A percentile compares a stretch with the other conserved stretches of the same genome.
Conservation (phyloP, 1,140 invertebrate species). For the Myzus persicae region DNA sequence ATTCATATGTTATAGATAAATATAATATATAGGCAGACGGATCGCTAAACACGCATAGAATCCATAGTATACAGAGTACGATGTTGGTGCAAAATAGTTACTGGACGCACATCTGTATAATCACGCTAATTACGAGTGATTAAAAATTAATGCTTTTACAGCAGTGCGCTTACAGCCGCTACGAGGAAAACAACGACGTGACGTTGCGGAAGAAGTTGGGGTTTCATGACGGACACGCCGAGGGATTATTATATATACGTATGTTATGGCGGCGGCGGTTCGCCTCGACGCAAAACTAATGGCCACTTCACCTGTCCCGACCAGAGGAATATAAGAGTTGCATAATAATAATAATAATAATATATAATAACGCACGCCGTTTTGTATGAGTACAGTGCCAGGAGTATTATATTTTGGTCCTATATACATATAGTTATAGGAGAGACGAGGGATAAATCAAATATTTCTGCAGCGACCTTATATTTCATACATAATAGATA, state of each 20-base stretch:
- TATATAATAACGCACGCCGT: background rate
- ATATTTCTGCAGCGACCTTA: constrained; percentile 13
- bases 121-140: constrained; percentile 37
- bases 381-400: background rate
- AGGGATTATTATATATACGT: constrained; percentile 4
- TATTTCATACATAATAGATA: background rate
- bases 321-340: constrained; percentile 46
- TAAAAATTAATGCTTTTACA: constrained; percentile 34
- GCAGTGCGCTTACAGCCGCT: background rate
- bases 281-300: constrained; percentile 41
- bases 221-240: constrained; percentile 14
- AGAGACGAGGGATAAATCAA: constrained; percentile 27
- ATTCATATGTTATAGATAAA: background rate
- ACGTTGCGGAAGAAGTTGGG: background rate
- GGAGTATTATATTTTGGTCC: background rate
- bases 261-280: background rate
- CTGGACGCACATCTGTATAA: background rate
- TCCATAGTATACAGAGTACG: background rate
- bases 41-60: background rate
- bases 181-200: background rate
- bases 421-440: background rate
- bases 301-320: constrained; percentile 52
- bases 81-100: background rate
- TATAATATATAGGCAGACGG: background rate
- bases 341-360: constrained; percentile 33